Base-by-base conservation (phyloP, 2,888 invertebrate genomes). In the Carpatolechia fugitivella region DNA sequence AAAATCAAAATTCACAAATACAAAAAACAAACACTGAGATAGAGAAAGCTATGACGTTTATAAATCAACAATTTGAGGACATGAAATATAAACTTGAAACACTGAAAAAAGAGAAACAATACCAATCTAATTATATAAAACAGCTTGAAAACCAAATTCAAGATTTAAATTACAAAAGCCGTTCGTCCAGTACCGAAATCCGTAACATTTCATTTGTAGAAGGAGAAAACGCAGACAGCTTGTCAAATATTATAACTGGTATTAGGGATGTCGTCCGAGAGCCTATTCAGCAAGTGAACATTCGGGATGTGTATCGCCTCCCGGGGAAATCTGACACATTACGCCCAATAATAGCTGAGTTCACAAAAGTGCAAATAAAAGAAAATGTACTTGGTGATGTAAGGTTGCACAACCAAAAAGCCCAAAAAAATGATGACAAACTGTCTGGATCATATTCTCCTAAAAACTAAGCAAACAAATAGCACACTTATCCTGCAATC, bases 281-380 rank as follows among this genome's bases (percentile, higher is more conserved):
- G n/a, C n/a, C n/a, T n/a, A n/a, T n/a, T n/a, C n/a, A n/a, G n/a
- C n/a, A n/a, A n/a, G n/a, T n/a, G n/a, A n/a, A 33, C 10, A 31
- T 33, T 11, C 18, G 50, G 13, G 50, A 50, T 13, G 13, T 50
- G 1, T 50, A 50, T 16, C 50, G 50, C 20, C n/a, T 50, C 5
- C 50, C 50, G 7, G 50, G 36, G 4, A 50, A 50, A 36, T 14
- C 50, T 3, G 13, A n/a, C n/a, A 14, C 11, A 6, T 11, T 7
- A 10, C 14, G 36, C 11, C 35, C 50, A 4, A 36, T 50, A 4
- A 24, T 50, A 4, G 50, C 50, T 1, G 50, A 50, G n/a, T 20
- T 36, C 20, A n/a, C 14, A 3, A 36, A 18, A 3, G 50, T 50
- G 6, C 10, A 50, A 13, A 24, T 10, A 1, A 50, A 50, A 20